Conservation (phyloP, 2,113 vertebrate genomes). For the Natator depressus region DNA sequence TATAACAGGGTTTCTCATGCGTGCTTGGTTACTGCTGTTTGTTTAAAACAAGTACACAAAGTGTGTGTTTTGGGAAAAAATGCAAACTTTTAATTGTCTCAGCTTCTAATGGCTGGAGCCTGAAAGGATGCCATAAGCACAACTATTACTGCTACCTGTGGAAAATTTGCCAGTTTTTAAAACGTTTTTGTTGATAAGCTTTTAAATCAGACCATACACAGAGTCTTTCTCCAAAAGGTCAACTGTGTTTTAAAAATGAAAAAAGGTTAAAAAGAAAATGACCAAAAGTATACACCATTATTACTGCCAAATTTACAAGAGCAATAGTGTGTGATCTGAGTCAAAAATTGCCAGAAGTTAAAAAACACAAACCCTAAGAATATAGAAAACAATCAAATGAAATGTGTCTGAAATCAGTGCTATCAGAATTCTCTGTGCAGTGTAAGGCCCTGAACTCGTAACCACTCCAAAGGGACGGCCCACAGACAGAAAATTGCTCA, state of each 20-base stretch:
- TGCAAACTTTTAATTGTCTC: not conserved
- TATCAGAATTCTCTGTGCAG: no score
- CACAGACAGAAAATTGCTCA: no score
- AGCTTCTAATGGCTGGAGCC: not conserved
- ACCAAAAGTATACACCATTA: conserved; percentile 8
- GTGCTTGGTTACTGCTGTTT: not conserved
- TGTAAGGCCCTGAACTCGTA: no score
- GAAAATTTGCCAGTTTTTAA: not conserved
- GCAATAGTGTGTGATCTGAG: not conserved
- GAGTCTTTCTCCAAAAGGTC: conserved; percentile 15
- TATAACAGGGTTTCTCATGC: not conserved
- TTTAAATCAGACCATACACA: not conserved
- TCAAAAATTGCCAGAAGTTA: conserved; percentile 39
- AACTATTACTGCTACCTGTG: not conserved
- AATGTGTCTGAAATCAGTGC: no score
- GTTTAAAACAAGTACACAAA: not conserved
- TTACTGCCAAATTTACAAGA: not conserved
- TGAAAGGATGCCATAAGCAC: not conserved
- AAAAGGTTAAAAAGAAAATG: conserved; percentile 22
- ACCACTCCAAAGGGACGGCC: no score
- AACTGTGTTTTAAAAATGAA: not conserved
- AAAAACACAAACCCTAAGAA: conserved; percentile 48
- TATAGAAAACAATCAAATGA: no score
- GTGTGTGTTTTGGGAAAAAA: not conserved
- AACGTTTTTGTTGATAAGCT: not conserved